Conservation (phyloP, 2,113 vertebrate species). For the Oryzias curvinotus region DNA sequence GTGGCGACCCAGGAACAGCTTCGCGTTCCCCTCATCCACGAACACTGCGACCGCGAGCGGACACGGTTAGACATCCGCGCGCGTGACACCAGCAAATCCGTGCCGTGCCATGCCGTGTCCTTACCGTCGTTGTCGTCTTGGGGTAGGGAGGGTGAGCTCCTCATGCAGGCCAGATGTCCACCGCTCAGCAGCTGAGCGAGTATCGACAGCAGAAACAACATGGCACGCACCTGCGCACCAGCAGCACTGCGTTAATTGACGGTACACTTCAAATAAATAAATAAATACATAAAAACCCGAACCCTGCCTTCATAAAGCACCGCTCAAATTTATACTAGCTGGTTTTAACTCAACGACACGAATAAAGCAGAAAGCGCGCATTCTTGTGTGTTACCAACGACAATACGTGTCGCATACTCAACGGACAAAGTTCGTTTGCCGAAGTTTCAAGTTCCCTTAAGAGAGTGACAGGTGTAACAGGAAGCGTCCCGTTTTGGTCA, state of each 20-base stretch:
- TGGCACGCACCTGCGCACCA: constrained; percentile 68
- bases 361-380: too few species aligned
- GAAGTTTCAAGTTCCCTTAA: background rate
- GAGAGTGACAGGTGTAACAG: constrained; percentile 19
- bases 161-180: constrained; percentile 72
- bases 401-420: constrained; percentile 1
- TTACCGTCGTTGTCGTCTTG: constrained; percentile 79
- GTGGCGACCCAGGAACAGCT: constrained; percentile 84
- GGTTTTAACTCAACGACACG: too few species aligned
- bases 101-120: background rate
- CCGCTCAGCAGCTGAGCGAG: constrained; percentile 74
- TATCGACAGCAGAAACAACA: constrained; percentile 74
- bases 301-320: too few species aligned
- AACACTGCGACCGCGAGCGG: constrained; percentile 77
- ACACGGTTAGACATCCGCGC: background rate
- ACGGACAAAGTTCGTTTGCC: background rate
- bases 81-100: background rate
- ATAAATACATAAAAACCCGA: too few species aligned
- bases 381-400: constrained; percentile 7
- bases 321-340: too few species aligned
- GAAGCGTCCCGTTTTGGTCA: constrained; percentile 22
- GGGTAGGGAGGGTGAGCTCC: constrained; percentile 24
- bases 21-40: constrained; percentile 83
- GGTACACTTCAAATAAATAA: too few species aligned
- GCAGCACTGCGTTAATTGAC: constrained; percentile 14